Evolutionary conservation across 1,140 invertebrate genomes (phyloP), one percentile per base, ranked within the genome.

Genomic region (Zeugodacus cucurbitae): DNA sequence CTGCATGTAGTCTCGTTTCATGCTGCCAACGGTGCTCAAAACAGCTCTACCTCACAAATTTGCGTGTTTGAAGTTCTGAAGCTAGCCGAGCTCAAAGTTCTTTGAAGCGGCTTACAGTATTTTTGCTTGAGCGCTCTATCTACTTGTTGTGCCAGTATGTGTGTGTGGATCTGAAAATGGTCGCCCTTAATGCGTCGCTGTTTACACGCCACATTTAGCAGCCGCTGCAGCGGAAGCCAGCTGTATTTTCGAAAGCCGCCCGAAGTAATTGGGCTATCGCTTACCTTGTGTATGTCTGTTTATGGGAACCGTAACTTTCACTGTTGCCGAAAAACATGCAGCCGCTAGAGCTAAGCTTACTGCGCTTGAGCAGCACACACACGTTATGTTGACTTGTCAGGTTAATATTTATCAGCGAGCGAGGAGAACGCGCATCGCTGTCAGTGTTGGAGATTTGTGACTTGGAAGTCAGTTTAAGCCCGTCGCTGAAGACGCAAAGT

Each of bases 401-500:
- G 74, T 54, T 82, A 82, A 0, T 41, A 29, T 26, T 48, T 82
- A 82, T 44, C 74, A 82, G 41, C 41, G 74, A 82, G 41, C 14
- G 74, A 54, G 44, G 41, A 82, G 48, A 82, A 17, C 11, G n/a
- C 44, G 74, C 41, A 41, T 11, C 74, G 41, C 7, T 26, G 74
- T 22, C 41, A 48, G 37, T 82, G 34, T 34, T 4, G 8, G 22
- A 10, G 74, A 26, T 7, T 48, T 82, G 44, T 29, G 17, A 41
- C 22, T 82, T 48, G 74, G 44, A 82, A 82, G 41, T 82, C 74
- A 82, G 74, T 82, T 82, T 44, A 48, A 82, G 74, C 41, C 29
- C 41, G 74, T 7, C 74, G 44, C 26, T 82, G 74, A 82, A 26
- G n/a, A 34, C 74, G 74, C 44, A 82, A 82, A 48, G 74, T 82